Evolutionary conservation across 2,113 vertebrate species (phyloP).

Genomic region (Phoxinus phoxinus): DNA sequence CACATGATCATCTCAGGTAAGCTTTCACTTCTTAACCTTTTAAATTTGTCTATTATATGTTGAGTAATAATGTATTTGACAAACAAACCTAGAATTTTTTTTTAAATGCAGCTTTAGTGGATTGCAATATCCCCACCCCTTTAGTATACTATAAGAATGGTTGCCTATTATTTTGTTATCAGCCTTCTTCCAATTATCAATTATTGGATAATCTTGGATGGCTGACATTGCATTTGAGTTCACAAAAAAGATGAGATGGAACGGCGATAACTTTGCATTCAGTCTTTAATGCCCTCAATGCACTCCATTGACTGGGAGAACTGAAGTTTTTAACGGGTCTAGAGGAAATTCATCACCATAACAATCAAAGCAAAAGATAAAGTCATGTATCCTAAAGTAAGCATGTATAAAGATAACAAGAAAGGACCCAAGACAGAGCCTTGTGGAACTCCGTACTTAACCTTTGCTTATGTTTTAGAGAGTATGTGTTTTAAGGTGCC

Average conservation of each 20-base stretch:
- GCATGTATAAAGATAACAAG: not conserved
- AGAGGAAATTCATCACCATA: not conserved
- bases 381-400: not conserved
- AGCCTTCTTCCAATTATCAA: not conserved
- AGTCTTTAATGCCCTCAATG: not conserved
- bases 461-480: not conserved
- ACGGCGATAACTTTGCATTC: not conserved
- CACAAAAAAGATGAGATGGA: not conserved
- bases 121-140: too few species aligned
- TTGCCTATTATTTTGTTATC: not conserved
- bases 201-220: not conserved
- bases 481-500: not conserved
- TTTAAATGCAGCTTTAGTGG: too few species aligned
- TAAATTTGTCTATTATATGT: too few species aligned
- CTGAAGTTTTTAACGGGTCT: not conserved
- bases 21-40: not conserved
- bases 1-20: slow-evolving; percentile 95
- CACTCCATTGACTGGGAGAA: not conserved
- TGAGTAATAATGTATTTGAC: too few species aligned
- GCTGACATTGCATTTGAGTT: not conserved
- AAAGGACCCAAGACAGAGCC: not conserved
- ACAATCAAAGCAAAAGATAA: not conserved
- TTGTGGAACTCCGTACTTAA: not conserved
- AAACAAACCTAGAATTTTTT: too few species aligned
- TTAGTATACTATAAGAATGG: not conserved